Evolutionary conservation across 1,140 invertebrate species (phyloP), one percentile per base, ranked within the genome.

Genomic region (Leptinotarsa lineolata): DNA sequence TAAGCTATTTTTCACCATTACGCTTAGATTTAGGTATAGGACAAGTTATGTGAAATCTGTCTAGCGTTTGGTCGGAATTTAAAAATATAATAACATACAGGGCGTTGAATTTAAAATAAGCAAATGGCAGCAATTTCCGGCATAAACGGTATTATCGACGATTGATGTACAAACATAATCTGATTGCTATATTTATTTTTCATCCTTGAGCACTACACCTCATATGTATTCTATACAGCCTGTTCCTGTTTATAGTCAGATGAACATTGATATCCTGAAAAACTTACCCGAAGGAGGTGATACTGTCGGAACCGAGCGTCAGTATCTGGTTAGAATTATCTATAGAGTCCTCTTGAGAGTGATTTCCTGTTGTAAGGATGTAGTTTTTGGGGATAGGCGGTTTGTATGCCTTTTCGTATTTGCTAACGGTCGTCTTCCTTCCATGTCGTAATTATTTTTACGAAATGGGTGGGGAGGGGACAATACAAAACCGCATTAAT

Each of bases 371-470:
- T n/a, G 89, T 87, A 13, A 88, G 88, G 45, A 88, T 86, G 85
- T 91, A 92, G 78, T 88, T 90, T 86, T 94, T 94, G 67, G 89
- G 88, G 74, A 91, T 89, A 22, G 92, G 91, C 82, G 94, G 93
- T 88, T 94, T 95, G 86, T 94, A 95, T 46, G 93, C 92, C 74
- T 92, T 91, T 84, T 95, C 93, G 85, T 93, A 94, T 84, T 94
- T 95, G 80, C 92, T 92, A 84, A 94, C 88, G 72, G 93, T 93
- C 81, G 92, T 94, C 89, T 94, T 95, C 88, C 93, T 93, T 91
- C 92, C 89, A 85, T 79, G 83, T 84, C 83, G 84, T 73, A 75
- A 70, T 68, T 69, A 59, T 54, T 54, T 76, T 76, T 76, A 74
- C 48, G 72, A 72, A 66, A 72, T 30, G 44, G 22, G 58, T 54